Evolutionary conservation across 2,113 vertebrate genomes (phyloP).

Genomic region (Semicossyphus pulcher): DNA sequence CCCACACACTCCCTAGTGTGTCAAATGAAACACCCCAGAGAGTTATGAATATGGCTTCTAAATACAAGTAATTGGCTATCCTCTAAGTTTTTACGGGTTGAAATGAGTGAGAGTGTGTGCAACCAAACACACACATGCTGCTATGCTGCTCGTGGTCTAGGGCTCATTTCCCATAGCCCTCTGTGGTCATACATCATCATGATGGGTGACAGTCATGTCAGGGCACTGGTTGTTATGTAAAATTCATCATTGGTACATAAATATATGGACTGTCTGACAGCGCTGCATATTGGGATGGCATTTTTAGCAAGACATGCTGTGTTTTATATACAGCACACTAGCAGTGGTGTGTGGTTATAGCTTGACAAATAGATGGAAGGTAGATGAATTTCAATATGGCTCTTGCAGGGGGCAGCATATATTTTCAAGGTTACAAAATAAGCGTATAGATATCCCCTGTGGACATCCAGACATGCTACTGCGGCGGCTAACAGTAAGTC

Average conservation of each 20-base stretch:
- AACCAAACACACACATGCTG: constrained; percentile 2
- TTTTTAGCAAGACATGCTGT: constrained; percentile 15
- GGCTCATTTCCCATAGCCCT: constrained; percentile 12
- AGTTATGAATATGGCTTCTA: constrained; percentile 22
- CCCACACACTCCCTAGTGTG: not conserved
- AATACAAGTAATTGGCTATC: constrained; percentile 45
- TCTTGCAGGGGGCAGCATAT: not conserved
- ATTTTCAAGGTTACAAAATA: constrained; percentile 23
- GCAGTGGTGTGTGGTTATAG: not conserved
- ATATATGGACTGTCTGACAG: constrained; percentile 21
- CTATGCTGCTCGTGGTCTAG: not conserved
- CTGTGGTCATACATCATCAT: constrained; percentile 48
- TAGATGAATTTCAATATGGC: constrained; percentile 13
- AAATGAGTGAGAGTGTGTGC: not conserved
- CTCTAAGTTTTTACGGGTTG: constrained; percentile 5
- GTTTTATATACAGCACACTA: constrained; percentile 23
- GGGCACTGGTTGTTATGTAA: constrained; percentile 33
- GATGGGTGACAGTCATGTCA: constrained; percentile 42
- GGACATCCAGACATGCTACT: constrained; percentile 25
- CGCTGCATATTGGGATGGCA: not conserved
- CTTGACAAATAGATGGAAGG: constrained; percentile 30
- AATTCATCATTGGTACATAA: constrained; percentile 52
- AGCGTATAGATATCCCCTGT: not conserved
- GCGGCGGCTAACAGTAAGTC: constrained; percentile 13
- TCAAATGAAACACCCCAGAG: constrained; percentile 27